Base-by-base conservation (phyloP, 2,797 vertebrate species). In the Buceros bicornis region DNA sequence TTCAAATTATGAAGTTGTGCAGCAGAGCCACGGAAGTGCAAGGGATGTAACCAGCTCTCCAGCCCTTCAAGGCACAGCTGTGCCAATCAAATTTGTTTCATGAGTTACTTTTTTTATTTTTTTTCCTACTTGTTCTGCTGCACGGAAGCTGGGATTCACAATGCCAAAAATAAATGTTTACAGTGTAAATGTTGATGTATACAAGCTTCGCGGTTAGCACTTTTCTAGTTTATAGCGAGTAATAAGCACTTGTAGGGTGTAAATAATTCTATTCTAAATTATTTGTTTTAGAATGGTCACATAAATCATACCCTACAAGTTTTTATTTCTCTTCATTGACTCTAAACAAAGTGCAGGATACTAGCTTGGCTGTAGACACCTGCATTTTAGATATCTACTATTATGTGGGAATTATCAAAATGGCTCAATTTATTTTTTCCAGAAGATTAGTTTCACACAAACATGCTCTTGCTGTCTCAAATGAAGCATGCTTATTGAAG, bases 1-100 rank as follows among this genome's bases (percentile, higher is more conserved):
- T 56, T 87, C 58, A 84, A 87, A 93, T 92, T 83, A 90, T n/a
- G 22, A 79, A 94, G 60, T 72, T 84, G 35, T 45, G n/a, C 43
- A 62, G 70, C 13, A 45, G 16, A 87, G 18, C 19, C 58, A 61
- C 54, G 37, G 16, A 83, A 76, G 31, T 79, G 24, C 31, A 51
- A 72, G 28, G 35, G 24, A 54, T 89, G 86, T 76, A 77, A 58
- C 37, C 19, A 86, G 15, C 25, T 48, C n/a, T 65, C 13, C 11
- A 79, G 18, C 8, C 62, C 47, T 84, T 90, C 10, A 28, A 42
- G 47, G 51, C 37, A 48, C 25, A 54, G 13, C 35, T 67, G 12
- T 54, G 45, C 29, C 50, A 66, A 53, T 64, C 64, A 83, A 25
- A 61, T 88, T 64, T 83, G 21, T 29, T 78, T 67, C 14, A 40